Conservation (phyloP, 1,140 invertebrate genomes). For the Phthorimaea operculella region DNA sequence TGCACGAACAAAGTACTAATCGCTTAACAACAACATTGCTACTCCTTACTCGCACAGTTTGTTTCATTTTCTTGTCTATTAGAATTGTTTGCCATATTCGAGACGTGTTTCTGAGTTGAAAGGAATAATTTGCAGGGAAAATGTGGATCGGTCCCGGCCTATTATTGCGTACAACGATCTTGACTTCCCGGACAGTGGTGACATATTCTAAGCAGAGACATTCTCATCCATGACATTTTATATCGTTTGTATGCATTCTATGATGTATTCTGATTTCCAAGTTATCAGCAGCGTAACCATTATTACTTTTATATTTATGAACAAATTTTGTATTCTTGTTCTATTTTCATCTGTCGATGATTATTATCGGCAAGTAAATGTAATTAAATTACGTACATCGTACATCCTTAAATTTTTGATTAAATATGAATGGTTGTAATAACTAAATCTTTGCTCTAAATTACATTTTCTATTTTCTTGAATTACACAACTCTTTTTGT, state of each 20-base stretch:
- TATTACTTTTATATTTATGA: too few species aligned
- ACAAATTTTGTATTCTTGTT: too few species aligned
- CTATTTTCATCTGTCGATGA: too few species aligned
- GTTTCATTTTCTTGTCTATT: background rate
- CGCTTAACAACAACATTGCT: background rate
- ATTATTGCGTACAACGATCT: conserved; percentile 86
- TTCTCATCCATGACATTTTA: conserved; percentile 14
- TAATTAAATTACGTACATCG: too few species aligned
- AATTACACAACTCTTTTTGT: too few species aligned
- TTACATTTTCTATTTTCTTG: too few species aligned
- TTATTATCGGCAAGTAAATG: too few species aligned
- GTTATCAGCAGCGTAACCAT: background rate
- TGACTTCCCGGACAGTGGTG: conserved; percentile 80
- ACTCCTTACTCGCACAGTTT: background rate
- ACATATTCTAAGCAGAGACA: conserved; percentile 70
- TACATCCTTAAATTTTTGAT: too few species aligned
- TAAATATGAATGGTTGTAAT: too few species aligned
- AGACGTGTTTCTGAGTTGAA: conserved; percentile 29
- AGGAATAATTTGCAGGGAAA: conserved; percentile 70
- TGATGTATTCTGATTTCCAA: conserved; percentile 19
- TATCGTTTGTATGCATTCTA: conserved; percentile 17
- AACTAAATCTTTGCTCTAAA: too few species aligned
- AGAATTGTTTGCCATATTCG: background rate
- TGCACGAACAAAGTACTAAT: background rate
- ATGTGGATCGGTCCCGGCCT: conserved; percentile 72